Evolutionary conservation across 2,113 vertebrate species (phyloP).

Genomic region (Nycticryphes semicollaris): DNA sequence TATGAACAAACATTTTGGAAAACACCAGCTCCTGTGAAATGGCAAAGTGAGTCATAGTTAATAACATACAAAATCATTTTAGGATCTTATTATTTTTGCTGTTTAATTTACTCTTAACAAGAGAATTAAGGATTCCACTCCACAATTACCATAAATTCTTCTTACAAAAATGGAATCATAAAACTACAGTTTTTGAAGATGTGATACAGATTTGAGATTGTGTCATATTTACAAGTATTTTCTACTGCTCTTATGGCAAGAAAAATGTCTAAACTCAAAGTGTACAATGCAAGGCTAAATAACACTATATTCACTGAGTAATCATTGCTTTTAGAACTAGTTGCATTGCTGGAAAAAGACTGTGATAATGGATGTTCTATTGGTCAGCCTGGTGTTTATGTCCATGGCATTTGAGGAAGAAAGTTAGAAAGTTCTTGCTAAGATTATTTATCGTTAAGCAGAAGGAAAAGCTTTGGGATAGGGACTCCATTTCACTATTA

Average conservation of each 20-base stretch:
- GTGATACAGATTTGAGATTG: background rate
- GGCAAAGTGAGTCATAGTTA: background rate
- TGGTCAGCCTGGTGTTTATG: background rate
- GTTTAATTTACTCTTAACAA: background rate
- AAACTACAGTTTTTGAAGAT: background rate
- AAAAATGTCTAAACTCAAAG: background rate
- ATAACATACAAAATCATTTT: background rate
- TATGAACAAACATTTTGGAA: background rate
- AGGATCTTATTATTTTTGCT: background rate
- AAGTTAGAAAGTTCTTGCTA: background rate
- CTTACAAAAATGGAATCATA: background rate
- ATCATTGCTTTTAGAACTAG: background rate
- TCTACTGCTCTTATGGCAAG: background rate
- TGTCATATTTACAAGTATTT: background rate
- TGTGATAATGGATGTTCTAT: background rate
- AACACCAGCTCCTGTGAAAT: background rate
- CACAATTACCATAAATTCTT: background rate
- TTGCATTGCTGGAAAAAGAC: background rate
- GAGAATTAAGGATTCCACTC: background rate
- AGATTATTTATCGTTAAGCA: background rate
- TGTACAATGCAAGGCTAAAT: background rate
- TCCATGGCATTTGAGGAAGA: background rate
- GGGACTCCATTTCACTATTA: rapidly evolving
- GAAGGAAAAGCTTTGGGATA: rapidly evolving
- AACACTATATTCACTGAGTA: background rate